Evolutionary conservation across 2,888 invertebrate genomes (phyloP).

Genomic region (Rhabditoides inermis): DNA sequence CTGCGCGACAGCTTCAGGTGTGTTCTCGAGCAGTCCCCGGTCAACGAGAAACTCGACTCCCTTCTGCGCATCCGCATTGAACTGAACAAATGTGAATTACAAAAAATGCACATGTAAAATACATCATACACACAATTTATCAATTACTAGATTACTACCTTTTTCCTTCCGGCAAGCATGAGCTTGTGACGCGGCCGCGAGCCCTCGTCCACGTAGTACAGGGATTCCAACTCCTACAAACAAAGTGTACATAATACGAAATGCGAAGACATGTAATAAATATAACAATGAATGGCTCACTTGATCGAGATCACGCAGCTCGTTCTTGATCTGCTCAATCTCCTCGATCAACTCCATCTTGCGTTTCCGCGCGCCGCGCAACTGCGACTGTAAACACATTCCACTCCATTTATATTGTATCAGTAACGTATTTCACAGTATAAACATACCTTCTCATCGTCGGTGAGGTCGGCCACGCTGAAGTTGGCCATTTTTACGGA

Average conservation of each 20-base stretch:
- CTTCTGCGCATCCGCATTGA: slow-evolving; percentile 16
- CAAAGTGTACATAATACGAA: background rate
- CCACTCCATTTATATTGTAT: background rate
- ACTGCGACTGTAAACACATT: slow-evolving; percentile 4
- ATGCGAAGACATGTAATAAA: background rate
- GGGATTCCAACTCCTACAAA: slow-evolving; percentile 32
- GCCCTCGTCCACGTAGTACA: slow-evolving; percentile 31
- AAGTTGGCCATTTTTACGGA: too few species aligned
- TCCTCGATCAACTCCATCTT: slow-evolving; percentile 33
- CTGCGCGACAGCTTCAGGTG: slow-evolving; percentile 18
- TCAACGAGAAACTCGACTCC: slow-evolving; percentile 26
- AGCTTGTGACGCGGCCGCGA: slow-evolving; percentile 20
- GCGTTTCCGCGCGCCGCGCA: slow-evolving; percentile 26
- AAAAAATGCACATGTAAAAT: background rate
- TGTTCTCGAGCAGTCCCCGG: slow-evolving; percentile 17
- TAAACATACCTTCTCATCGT: slow-evolving; percentile 18
- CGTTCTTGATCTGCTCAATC: slow-evolving; percentile 28
- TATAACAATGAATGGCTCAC: slow-evolving; percentile 4
- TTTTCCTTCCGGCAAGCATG: slow-evolving; percentile 19
- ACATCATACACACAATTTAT: background rate
- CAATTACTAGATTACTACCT: slow-evolving; percentile 7
- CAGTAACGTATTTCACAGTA: background rate
- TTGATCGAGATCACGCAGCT: slow-evolving; percentile 12
- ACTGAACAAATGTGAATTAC: background rate
- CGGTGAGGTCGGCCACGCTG: slow-evolving; percentile 18